Base-by-base conservation (phyloP, 2,797 vertebrate genomes). In the Ctenosaura bakeri region DNA sequence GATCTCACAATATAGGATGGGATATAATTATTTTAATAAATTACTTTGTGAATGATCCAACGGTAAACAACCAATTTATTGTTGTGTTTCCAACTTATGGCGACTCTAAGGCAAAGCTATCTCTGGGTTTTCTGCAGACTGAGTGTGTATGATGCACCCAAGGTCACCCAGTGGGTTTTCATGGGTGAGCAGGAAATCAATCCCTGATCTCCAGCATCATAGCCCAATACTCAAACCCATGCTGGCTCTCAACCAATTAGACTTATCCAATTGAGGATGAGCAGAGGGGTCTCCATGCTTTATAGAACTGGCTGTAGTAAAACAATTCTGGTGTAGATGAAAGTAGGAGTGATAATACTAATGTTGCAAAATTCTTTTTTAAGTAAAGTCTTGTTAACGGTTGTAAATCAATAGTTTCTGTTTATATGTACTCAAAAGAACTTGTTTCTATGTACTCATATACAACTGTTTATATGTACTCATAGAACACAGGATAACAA, bases 241-340 rank as follows among this genome's bases (percentile, higher is more conserved):
- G 42, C 3, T 42, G 42, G 42, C 42, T 42, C 42, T 42, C 42
- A 42, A 42, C n/a, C n/a, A n/a, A n/a, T n/a, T n/a, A 20, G 35
- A 20, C 87, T 82, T 82, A 73, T 7, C 35, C 35, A 83, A n/a
- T 29, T 59, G 35, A 62, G 0, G 7, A 81, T 0, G 56, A 88
- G 29, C 0, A 16, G 50, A 52, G 16, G 10, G 2, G 4, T 24
- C 52, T 8, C 54, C 2, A 0, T 1, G 29, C 5, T 52, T 83
- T 86, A 66, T 32, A 1, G 88, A 73, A 26, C 9, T 83, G 26
- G 20, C n/a, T 83, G 71, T 76, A 42, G 66, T 74, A 66, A 20
- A n/a, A 83, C 78, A 91, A 50, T 78, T 91, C 83, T 35, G 24
- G 2, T 3, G 46, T 26, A 52, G 52, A 66, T 12, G 35, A 46